Base-by-base conservation (phyloP, 2,113 vertebrate genomes). In the Gobio gobio region DNA sequence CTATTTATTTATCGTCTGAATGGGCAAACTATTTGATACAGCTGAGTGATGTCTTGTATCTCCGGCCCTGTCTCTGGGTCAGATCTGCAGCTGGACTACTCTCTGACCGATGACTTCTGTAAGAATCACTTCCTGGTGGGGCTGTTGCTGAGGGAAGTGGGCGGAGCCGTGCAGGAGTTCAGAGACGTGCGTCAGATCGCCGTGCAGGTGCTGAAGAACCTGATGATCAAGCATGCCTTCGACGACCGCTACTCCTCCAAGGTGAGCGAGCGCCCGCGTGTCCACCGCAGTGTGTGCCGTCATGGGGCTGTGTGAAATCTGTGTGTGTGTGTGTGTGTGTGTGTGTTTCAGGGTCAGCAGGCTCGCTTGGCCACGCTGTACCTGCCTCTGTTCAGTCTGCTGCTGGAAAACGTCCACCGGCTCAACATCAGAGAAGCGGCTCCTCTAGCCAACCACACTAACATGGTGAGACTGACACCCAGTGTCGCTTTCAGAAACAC, bases 91-190 rank as follows among this genome's bases (percentile, higher is more conserved):
- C 94, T 97, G 88, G 98, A 99, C 91, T 99, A 99, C 88, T 96
- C 97, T 1, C 90, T 99, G 88, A 98, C 97, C 0, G 98, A 99
- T 54, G 98, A 99, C 86, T 99, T 99, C 95, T 99, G 97, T 90
- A 97, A 95, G 90, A 97, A 99, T 92, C 98, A 99, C 93, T 99
- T 99, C 93, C 91, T 99, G 93, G 97, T 98, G 45, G 98, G 98
- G 2, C 93, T 99, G 78, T 93, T 99, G 33, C 93, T 99, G 24
- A 94, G 97, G 85, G 98, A 99, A 91, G 97, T 98, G 90, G 96
- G 96, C 40, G 93, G 95, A 1, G 98, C 96, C 20, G 86, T 99
- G 22, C 98, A 98, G 63, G 98, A 99, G 91, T 97, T 96, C 90
- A 93, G 97, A 90, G 98, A 99, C 0, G 94, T 98, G 61, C 95